Evolutionary conservation across 2,797 vertebrate species (phyloP), one percentile per base, ranked within the genome.

Genomic region (Eutrigla gurnardus): DNA sequence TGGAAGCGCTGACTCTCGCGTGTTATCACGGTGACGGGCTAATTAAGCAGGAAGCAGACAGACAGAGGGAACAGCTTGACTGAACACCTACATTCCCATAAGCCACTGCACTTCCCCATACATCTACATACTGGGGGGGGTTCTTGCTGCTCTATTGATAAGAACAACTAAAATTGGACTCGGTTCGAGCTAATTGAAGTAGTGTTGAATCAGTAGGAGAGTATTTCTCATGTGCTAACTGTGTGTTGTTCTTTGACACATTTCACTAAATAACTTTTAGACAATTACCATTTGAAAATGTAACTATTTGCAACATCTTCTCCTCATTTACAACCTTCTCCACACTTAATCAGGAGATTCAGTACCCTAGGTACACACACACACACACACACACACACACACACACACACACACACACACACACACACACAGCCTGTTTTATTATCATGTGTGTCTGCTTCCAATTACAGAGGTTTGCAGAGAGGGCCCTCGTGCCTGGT

Each of bases 41-140:
- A 95, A 95, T 95, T 95, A 94, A 94, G 86, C 90, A 90, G 90
- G 91, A 91, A 90, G 87, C 81, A 85, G 84, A 89, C 82, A 89
- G 91, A 92, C 89, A 84, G 81, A 88, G 57, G 74, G 85, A 89
- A 82, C 84, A 83, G 88, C 84, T 86, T 87, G 87, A 91, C 83
- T 81, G 83, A 91, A 88, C 58, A 65, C 58, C 75, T 73, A 43
- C 77, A 65, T 46, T 70, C 54, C 65, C 64, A 82, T 70, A 80
- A 86, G 80, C 85, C 67, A 47, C 71, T 73, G 68, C 68, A 73
- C 63, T 65, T 83, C 15, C 54, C 39, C 42, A 25, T 68, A 53
- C 46, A 52, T 72, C 63, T 65, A 39, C 52, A 50, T 8, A 33
- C 25, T 25, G 25, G 25, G 25, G 25, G 8, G 52, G 18, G 46